phyloP scores from a whole-genome alignment of 2,888 invertebrate species.

The Drosophila monieri region DNA sequence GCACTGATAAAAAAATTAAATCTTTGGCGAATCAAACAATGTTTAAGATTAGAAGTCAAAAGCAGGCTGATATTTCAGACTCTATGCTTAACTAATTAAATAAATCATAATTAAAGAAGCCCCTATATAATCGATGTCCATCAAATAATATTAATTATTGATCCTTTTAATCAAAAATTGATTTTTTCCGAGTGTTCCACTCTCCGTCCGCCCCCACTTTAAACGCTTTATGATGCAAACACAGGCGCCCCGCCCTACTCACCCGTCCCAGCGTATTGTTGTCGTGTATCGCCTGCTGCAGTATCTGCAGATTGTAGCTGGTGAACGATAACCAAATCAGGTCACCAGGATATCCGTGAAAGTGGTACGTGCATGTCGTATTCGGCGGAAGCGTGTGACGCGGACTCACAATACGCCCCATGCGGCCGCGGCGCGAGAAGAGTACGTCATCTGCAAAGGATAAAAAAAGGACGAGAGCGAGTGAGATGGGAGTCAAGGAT shows the following conservation, averaged over 20 bases:
- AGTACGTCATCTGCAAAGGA: conserved; percentile 83
- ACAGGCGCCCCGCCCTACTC: conserved; percentile 64
- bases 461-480: conserved; percentile 21
- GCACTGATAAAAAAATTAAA: not conserved
- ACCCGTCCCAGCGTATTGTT: conserved; percentile 84
- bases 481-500: conserved; percentile 13
- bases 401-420: conserved; percentile 90
- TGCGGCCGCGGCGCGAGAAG: conserved; percentile 87
- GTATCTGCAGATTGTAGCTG: conserved; percentile 91
- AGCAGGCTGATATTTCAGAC: not conserved
- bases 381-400: conserved; percentile 93
- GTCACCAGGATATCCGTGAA: conserved; percentile 91
- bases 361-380: conserved; percentile 94
- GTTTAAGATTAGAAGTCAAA: not conserved
- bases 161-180: not conserved
- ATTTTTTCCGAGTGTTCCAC: conserved; percentile 17
- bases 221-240: conserved; percentile 36
- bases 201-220: not conserved
- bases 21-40: too few relatives aligned
- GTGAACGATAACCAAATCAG: conserved; percentile 94
- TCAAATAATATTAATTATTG: not conserved
- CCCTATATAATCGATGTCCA: not conserved
- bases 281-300: conserved; percentile 87
- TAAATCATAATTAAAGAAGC: not conserved
- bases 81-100: not conserved